Evolutionary conservation across 92 coral and sea anemone genomes (phyloP), one percentile per base, ranked within the genome.

Genomic region (Muricea muricata): DNA sequence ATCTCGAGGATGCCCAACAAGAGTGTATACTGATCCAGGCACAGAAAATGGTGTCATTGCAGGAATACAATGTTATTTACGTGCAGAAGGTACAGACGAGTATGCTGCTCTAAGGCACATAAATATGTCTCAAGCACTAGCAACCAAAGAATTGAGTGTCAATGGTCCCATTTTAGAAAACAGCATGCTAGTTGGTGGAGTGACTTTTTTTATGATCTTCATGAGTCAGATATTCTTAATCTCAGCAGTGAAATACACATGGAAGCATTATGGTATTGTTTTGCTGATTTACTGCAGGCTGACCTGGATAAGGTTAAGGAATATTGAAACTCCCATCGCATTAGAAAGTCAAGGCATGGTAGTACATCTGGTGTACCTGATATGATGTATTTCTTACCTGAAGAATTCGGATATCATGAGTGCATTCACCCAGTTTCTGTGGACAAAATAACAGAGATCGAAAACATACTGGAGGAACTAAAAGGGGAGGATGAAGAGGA

Each of bases 181-280:
- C 87, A 87, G 40, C 83, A 86, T 61, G 52, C 84, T 14, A 45
- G 91, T 58, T 91, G 89, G 91, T 91, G 94, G 91, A 91, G 88
- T 52, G 90, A 91, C 33, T 88, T 91, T 73, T 91, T 91, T 54
- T 11, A 84, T 9, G 92, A 84, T 58, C 83, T 91, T 21, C 90
- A 84, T 11, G 92, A 91, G 54, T 88, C 92, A 28, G 91, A 91
- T 80, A 74, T 88, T 73, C 78, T 73, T 28, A 91, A 91, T 41
- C 86, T 91, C 13, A 35, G 88, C 29, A 85, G 92, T 60, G 88
- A 91, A 30, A 47, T 91, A 9, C 92, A 91, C 56, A 84, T 4
- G 28, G 93, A 90, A 52, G 96, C 93, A 1, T 30, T 92, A 42
- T 90, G 93, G 96, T 90, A 86, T 56, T 85, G 84, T 52, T 91